Conservation (phyloP, 2,888 invertebrate genomes). For the Zaprionus obscuricornis region DNA sequence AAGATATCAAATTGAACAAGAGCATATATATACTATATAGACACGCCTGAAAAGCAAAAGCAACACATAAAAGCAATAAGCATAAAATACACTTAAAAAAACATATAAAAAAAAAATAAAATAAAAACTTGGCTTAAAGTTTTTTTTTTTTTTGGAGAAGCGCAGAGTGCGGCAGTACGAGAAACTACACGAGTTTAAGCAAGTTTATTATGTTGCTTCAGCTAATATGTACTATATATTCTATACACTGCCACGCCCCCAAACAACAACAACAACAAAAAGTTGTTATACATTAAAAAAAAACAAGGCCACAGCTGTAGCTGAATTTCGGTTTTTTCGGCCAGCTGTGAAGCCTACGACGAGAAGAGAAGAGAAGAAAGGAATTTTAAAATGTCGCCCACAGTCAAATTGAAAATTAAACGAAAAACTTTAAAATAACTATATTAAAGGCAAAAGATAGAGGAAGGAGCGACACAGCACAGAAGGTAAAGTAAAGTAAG, state of each 20-base stretch:
- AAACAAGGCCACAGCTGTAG: conserved; percentile 60
- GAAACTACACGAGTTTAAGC: too few species aligned
- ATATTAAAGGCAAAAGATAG: conserved; percentile 37
- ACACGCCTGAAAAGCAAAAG: neutral
- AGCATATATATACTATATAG: conserved; percentile 1
- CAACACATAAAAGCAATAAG: conserved; percentile 30
- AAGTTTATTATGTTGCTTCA: too few species aligned
- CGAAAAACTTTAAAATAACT: conserved; percentile 79
- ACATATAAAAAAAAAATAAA: too few species aligned
- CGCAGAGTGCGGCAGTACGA: too few species aligned
- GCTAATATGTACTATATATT: too few species aligned
- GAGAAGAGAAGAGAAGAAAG: conserved; percentile 22
- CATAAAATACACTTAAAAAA: too few species aligned
- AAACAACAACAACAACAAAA: conserved; percentile 35
- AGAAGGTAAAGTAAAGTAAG: neutral
- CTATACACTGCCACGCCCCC: too few species aligned
- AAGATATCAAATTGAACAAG: conserved; percentile 20
- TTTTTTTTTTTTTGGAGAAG: too few species aligned
- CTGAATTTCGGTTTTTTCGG: neutral
- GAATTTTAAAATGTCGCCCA: conserved; percentile 69
- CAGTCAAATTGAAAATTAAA: conserved; percentile 77
- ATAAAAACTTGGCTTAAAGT: too few species aligned
- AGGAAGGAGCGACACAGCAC: neutral
- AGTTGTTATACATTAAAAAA: conserved; percentile 51
- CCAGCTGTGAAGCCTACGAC: conserved; percentile 42